phyloP scores from a whole-genome alignment of 2,113 vertebrate genomes.

The Haemorhous mexicanus region DNA sequence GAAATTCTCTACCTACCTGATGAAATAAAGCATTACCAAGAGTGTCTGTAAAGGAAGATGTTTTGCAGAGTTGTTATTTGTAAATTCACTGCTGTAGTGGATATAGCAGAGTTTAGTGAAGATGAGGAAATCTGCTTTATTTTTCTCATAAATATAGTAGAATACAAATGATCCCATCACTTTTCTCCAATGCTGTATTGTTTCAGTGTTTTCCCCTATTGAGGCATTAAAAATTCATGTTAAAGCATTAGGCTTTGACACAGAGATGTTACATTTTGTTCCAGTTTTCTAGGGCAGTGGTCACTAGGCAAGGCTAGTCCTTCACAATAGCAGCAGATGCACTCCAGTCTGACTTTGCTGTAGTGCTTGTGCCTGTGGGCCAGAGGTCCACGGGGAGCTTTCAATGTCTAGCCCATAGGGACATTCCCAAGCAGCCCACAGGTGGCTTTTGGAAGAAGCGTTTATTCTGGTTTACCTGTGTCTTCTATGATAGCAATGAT shows the following conservation, averaged over 20 bases:
- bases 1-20: neutral
- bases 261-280: neutral
- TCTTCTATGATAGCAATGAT: neutral
- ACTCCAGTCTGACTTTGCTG: neutral
- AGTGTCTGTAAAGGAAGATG: neutral
- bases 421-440: neutral
- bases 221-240: neutral
- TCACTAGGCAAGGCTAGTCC: neutral
- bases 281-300: neutral
- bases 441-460: neutral
- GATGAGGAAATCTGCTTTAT: neutral
- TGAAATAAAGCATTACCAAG: neutral
- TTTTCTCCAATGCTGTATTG: neutral
- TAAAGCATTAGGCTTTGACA: neutral
- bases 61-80: neutral
- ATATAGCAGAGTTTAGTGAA: neutral
- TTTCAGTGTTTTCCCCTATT: neutral
- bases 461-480: neutral
- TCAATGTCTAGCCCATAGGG: neutral
- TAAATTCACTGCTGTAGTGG: neutral
- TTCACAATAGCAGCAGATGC: neutral
- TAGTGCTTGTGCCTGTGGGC: fast-evolving
- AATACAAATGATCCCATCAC: neutral
- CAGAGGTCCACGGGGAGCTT: neutral
- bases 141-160: neutral